A percentile compares a stretch with the other conserved stretches of the same genome.
Evolutionary conservation across 1,140 invertebrate genomes (phyloP).

Genomic region (Acromyrmex echinatior): DNA sequence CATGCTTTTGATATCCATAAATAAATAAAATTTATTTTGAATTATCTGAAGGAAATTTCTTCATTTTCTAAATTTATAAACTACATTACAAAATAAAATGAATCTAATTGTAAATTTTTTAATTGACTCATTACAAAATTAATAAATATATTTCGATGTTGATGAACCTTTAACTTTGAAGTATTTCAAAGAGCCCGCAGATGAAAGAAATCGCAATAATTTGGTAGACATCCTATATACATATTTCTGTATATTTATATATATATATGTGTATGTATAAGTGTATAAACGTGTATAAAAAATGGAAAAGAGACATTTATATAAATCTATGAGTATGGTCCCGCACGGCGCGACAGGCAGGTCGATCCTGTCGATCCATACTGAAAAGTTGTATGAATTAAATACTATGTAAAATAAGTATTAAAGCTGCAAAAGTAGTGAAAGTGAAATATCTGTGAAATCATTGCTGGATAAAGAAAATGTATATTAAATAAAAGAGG

Average conservation of each 20-base stretch:
- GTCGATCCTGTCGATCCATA: conserved; percentile 53
- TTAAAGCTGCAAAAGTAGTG: background rate
- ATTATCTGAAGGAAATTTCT: background rate
- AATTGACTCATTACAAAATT: background rate
- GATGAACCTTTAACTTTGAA: background rate
- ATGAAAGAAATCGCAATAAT: conserved; percentile 47
- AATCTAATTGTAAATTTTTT: background rate
- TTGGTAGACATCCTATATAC: conserved; percentile 35
- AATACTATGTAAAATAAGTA: background rate
- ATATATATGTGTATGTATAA: conserved; percentile 32
- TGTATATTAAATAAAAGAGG: conserved; percentile 4
- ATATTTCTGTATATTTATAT: conserved; percentile 66
- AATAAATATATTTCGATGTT: background rate
- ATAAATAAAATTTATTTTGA: background rate
- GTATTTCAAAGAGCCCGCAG: background rate
- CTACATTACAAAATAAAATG: background rate
- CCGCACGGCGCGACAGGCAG: conserved; percentile 33
- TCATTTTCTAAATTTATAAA: background rate
- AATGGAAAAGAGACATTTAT: conserved; percentile 50
- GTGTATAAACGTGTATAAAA: conserved; percentile 59
- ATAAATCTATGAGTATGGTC: conserved; percentile 62
- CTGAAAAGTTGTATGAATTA: conserved; percentile 7
- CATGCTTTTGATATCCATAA: too few species aligned
- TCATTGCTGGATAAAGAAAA: background rate
- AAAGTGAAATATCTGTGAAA: background rate